Base-by-base conservation (phyloP, 2,888 invertebrate genomes). In the Schizotus pectinicornis region DNA sequence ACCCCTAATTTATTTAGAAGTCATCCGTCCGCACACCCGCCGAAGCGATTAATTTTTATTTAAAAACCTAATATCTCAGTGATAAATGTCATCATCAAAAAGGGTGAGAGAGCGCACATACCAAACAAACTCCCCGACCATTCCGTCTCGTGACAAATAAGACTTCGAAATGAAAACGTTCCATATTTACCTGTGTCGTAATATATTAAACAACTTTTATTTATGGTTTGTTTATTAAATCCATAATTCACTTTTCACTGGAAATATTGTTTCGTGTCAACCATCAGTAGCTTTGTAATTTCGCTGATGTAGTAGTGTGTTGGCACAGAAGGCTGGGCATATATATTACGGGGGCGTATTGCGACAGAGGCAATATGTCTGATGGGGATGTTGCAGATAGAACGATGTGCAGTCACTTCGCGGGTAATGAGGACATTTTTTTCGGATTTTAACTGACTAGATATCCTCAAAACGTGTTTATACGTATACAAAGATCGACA, bases 161-260 rank as follows among this genome's bases (percentile, higher is more conserved):
- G 65, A 64, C 62, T 64, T 59, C 50, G 52, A 62, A 67, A 69
- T 60, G 62, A 65, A 60, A 67, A 57, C 64, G 62, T 51, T 64
- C 61, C 57, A 56, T 65, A 62, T 67, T 67, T 65, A 62, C 62
- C 53, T 51, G 38, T 59, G 59, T 65, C 63, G 58, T 65, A 65
- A 68, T 70, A 67, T 67, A 70, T 70, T 67, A 70, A 65, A 63
- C 61, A 61, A 63, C 57, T 65, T 63, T 68, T 70, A 68, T 70
- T 68, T 70, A 70, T 70, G 68, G 68, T 67, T 68, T 70, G 68
- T 70, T 70, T 68, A 70, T 70, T 68, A 68, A 67, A 68, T 67
- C 67, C 67, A 68, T 70, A 70, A 68, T 65, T 70, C 68, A 67
- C 61, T 62, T 55, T 52, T 51, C 60, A 61, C 61, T 65, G 54